Evolutionary conservation across 1,140 invertebrate genomes (phyloP).

Genomic region (Agrilus planipennis): DNA sequence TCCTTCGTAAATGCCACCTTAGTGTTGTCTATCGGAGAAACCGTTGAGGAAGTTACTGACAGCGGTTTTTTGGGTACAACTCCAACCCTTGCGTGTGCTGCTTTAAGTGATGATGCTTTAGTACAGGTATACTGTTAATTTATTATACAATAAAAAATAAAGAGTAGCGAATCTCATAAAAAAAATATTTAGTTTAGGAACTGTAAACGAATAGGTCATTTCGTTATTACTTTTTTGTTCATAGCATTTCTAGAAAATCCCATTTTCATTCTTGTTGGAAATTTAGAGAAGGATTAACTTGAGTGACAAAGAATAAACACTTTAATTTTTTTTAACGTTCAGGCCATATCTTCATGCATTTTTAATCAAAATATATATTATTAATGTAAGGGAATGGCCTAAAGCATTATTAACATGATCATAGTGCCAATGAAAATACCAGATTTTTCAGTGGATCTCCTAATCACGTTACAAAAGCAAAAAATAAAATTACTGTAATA

Average conservation of each 20-base stretch:
- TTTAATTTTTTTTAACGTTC: too few species aligned
- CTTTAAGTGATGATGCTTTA: slow-evolving; percentile 92
- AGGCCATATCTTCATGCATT: too few species aligned
- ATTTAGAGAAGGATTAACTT: too few species aligned
- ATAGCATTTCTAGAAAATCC: slow-evolving; percentile 4
- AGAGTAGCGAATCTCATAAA: background rate
- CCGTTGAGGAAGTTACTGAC: slow-evolving; percentile 99
- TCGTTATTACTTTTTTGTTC: background rate
- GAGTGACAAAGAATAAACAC: too few species aligned
- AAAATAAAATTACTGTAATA: too few species aligned
- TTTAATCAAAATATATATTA: too few species aligned
- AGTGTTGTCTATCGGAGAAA: slow-evolving; percentile 98
- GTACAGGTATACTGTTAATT: slow-evolving; percentile 63
- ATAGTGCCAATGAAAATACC: slow-evolving; percentile 9
- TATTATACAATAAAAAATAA: too few species aligned
- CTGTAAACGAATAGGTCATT: background rate
- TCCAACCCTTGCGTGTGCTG: slow-evolving; percentile 91
- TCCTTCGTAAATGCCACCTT: slow-evolving; percentile 99
- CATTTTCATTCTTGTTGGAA: too few species aligned
- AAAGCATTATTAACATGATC: too few species aligned
- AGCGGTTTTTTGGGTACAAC: slow-evolving; percentile 98
- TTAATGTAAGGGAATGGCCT: too few species aligned
- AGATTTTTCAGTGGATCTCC: slow-evolving; percentile 3
- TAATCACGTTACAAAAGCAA: slow-evolving; percentile 1
- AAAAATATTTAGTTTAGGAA: background rate